Evolutionary conservation across 2,113 vertebrate species (phyloP).

Genomic region (Caranx ignobilis): DNA sequence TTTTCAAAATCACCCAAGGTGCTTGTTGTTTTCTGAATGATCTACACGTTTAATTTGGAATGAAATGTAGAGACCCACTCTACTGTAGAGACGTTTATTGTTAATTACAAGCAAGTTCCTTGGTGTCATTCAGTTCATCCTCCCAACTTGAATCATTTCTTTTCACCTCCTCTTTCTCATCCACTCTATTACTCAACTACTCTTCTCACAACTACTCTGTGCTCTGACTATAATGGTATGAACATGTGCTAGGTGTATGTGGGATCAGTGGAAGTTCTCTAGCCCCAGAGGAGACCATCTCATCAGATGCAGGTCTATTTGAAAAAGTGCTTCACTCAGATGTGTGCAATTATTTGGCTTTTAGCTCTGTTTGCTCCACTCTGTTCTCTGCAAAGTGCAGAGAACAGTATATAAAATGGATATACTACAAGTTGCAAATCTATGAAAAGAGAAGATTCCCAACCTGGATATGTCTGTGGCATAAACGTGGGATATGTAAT

Average conservation of each 20-base stretch:
- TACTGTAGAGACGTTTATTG: no score
- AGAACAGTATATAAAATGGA: no score
- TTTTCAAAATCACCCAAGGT: not conserved
- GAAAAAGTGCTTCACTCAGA: constrained; percentile 68
- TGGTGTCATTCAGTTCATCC: constrained; percentile 19
- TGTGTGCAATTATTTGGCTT: constrained; percentile 79
- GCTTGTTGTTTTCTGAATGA: not conserved
- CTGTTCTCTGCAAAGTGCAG: constrained; percentile 25
- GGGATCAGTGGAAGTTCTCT: constrained; percentile 57
- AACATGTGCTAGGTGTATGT: constrained; percentile 25
- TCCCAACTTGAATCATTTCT: constrained; percentile 29
- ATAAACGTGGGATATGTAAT: not conserved
- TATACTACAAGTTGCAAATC: not conserved
- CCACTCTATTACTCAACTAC: not conserved
- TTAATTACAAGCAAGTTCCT: constrained; percentile 25
- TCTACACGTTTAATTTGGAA: not conserved
- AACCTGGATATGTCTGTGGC: not conserved
- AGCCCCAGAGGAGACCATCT: constrained; percentile 56
- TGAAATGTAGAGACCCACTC: not conserved
- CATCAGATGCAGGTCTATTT: constrained; percentile 66
- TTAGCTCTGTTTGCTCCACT: constrained; percentile 66
- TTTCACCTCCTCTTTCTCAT: constrained; percentile 21
- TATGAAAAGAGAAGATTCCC: not conserved
- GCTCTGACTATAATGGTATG: constrained; percentile 26
- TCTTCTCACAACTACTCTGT: not conserved